These are phyloP conservation scores for Simalia tracyae DNA, from an alignment of 2,797 vertebrate genomes.

Conservation along the genomic window DNA sequence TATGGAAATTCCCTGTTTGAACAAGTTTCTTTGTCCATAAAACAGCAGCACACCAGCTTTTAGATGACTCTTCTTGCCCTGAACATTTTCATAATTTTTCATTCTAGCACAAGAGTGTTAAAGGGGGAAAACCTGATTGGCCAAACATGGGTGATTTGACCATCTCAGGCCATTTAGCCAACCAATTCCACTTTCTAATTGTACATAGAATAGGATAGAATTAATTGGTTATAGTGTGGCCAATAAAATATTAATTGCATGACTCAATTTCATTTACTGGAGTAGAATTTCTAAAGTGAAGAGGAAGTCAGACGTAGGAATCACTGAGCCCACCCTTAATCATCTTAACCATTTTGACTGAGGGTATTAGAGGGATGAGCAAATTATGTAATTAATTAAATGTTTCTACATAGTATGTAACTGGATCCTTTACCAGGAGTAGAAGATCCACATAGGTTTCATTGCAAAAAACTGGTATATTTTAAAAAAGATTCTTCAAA, in stretches of 20 bases:
- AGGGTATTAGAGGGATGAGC: slow-evolving; percentile 41
- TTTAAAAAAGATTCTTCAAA: slow-evolving; percentile 48
- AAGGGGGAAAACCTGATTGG: not conserved
- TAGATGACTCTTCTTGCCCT: not conserved
- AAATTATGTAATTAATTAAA: slow-evolving; percentile 1
- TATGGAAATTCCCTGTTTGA: not conserved
- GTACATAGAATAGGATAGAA: slow-evolving; percentile 47
- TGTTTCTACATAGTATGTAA: slow-evolving; percentile 31
- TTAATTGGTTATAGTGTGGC: slow-evolving; percentile 50
- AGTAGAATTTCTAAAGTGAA: slow-evolving; percentile 59
- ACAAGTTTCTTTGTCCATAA: not conserved
- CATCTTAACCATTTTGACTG: slow-evolving; percentile 47
- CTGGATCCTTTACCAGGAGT: not conserved
- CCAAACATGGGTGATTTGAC: not conserved
- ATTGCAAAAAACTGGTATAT: not conserved
- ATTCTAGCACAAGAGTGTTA: not conserved
- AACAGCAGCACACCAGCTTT: too few relatives aligned
- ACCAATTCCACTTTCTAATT: slow-evolving; percentile 41
- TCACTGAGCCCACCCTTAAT: slow-evolving; percentile 31
- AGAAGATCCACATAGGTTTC: slow-evolving; percentile 34
- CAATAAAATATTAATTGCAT: slow-evolving; percentile 40
- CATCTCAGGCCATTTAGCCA: slow-evolving; percentile 33
- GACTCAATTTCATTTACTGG: slow-evolving; percentile 64
- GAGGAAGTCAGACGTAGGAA: slow-evolving; percentile 14
- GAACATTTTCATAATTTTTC: not conserved